phyloP scores from a whole-genome alignment of 1,140 invertebrate genomes.

The Brachionus asplanchnoidis region DNA sequence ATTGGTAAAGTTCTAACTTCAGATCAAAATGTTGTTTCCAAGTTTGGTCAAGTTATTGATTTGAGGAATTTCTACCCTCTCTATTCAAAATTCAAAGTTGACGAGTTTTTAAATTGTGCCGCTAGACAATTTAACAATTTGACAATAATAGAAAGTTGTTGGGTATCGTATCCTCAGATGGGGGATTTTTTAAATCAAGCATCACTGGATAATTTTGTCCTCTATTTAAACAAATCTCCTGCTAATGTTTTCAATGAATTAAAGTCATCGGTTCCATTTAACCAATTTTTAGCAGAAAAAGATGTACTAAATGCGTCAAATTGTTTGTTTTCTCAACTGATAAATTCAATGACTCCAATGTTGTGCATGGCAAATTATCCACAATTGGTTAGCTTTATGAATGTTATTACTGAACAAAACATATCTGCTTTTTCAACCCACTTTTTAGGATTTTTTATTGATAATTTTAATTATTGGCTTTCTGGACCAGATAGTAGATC shows the following conservation, averaged over 20 bases:
- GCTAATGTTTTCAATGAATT: background rate
- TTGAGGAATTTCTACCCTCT: background rate
- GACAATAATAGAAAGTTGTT: background rate
- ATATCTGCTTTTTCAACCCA: background rate
- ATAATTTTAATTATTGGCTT: background rate
- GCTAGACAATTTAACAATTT: background rate
- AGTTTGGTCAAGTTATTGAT: background rate
- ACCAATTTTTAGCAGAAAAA: background rate
- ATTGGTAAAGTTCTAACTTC: background rate
- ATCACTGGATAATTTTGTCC: background rate
- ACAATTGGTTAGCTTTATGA: background rate
- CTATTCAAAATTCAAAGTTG: background rate
- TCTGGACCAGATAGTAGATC: background rate
- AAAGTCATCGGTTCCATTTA: background rate
- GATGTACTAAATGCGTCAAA: background rate
- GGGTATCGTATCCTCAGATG: background rate
- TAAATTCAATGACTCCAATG: background rate
- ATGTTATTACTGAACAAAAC: background rate
- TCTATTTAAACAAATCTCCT: background rate
- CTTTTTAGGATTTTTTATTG: background rate
- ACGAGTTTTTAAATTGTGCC: background rate
- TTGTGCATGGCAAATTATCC: background rate
- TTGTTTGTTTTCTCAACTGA: background rate
- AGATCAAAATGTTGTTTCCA: background rate
- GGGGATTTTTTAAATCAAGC: background rate